Evolutionary conservation across 2,797 vertebrate species (phyloP).

Genomic region (Urophycis tenuis): DNA sequence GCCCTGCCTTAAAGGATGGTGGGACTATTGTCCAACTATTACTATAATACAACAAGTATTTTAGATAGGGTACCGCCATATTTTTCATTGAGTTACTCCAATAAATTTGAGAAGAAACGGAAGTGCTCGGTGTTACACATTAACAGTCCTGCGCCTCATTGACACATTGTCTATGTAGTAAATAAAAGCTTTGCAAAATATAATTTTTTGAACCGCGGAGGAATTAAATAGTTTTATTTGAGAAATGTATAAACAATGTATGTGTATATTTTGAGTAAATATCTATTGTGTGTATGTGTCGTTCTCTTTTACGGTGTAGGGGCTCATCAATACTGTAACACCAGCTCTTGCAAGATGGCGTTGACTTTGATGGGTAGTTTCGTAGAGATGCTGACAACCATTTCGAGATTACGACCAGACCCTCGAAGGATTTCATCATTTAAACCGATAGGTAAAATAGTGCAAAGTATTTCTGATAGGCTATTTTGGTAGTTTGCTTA

Average conservation of each 20-base stretch:
- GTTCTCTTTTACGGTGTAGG: background rate
- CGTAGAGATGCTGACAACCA: background rate
- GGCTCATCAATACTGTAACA: background rate
- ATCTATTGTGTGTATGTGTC: background rate
- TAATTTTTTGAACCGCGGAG: background rate
- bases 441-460: background rate
- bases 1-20: background rate
- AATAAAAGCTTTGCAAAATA: background rate
- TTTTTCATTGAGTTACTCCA: too few relatives aligned
- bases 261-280: background rate
- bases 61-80: background rate
- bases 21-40: background rate
- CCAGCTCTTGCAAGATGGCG: background rate
- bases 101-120: background rate
- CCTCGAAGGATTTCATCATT: background rate
- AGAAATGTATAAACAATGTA: background rate
- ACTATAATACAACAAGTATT: background rate
- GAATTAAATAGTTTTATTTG: background rate
- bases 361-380: background rate
- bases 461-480: background rate
- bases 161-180: background rate
- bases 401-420: background rate
- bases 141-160: background rate
- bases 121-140: background rate
- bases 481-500: background rate